Conservation (phyloP, 2,888 invertebrate genomes). For the Tetrapedia diversipes region DNA sequence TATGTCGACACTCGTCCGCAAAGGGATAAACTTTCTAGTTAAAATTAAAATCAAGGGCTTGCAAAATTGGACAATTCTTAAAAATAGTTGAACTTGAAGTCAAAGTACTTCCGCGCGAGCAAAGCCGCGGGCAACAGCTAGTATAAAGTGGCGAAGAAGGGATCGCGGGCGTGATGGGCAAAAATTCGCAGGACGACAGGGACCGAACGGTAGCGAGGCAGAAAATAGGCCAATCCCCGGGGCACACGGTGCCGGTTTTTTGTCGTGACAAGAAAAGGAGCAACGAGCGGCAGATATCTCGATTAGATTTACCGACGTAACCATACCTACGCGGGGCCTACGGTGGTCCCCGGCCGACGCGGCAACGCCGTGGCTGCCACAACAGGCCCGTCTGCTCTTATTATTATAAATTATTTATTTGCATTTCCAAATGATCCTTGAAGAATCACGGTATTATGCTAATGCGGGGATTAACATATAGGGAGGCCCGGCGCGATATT, state of each 20-base stretch:
- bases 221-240: slow-evolving; percentile 54
- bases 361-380: slow-evolving; percentile 63
- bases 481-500: slow-evolving; percentile 81
- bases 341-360: slow-evolving; percentile 66
- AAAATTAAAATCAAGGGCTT: no score
- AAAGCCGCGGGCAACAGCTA: no score
- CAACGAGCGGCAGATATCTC: slow-evolving; percentile 60
- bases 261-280: slow-evolving; percentile 59
- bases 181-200: slow-evolving; percentile 14
- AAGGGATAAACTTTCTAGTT: no score
- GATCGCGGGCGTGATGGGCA: not conserved
- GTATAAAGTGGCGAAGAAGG: no score
- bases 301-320: slow-evolving; percentile 62
- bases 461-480: slow-evolving; percentile 82
- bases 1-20: no score
- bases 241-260: slow-evolving; percentile 34
- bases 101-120: no score
- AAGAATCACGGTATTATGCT: slow-evolving; percentile 83
- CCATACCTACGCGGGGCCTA: slow-evolving; percentile 38
- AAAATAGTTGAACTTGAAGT: no score
- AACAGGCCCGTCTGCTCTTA: slow-evolving; percentile 76
- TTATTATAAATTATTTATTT: slow-evolving; percentile 83
- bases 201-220: slow-evolving; percentile 33
- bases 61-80: no score
- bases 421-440: slow-evolving; percentile 82